Conservation (phyloP, 2,888 invertebrate genomes). For the Cenopis cana region DNA sequence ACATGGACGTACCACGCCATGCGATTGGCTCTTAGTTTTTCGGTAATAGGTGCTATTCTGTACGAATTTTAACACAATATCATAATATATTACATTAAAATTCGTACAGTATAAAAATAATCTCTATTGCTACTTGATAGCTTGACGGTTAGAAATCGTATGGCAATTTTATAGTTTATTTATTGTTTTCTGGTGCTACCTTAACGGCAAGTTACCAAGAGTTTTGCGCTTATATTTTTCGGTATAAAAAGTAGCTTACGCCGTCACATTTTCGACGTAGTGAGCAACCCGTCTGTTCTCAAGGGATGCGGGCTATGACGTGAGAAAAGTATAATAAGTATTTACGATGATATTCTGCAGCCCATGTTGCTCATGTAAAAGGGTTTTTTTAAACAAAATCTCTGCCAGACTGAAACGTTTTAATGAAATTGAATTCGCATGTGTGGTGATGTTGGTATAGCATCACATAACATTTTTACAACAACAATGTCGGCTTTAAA, state of each 20-base stretch:
- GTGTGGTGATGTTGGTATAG: background rate
- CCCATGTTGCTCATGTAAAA: background rate
- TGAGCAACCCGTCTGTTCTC: background rate
- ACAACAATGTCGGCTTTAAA: slow-evolving; percentile 10
- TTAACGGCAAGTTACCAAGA: background rate
- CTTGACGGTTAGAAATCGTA: too few relatives aligned
- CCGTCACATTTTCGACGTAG: background rate
- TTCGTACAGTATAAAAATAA: too few relatives aligned
- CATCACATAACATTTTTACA: background rate
- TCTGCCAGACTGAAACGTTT: background rate
- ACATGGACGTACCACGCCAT: too few relatives aligned
- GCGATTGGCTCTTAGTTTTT: too few relatives aligned
- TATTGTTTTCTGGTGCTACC: background rate
- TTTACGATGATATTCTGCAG: background rate
- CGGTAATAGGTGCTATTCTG: too few relatives aligned
- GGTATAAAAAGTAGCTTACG: background rate
- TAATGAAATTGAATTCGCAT: background rate
- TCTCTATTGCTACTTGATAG: too few relatives aligned
- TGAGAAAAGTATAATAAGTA: slow-evolving; percentile 4
- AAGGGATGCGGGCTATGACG: background rate
- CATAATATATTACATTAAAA: too few relatives aligned
- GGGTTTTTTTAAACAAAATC: background rate
- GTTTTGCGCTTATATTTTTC: background rate
- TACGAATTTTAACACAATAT: too few relatives aligned
- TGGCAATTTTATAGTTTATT: too few relatives aligned